These are phyloP conservation scores for Gymnopithys bicolor DNA, from an alignment of 2,797 vertebrate genomes.

Conservation along the genomic window DNA sequence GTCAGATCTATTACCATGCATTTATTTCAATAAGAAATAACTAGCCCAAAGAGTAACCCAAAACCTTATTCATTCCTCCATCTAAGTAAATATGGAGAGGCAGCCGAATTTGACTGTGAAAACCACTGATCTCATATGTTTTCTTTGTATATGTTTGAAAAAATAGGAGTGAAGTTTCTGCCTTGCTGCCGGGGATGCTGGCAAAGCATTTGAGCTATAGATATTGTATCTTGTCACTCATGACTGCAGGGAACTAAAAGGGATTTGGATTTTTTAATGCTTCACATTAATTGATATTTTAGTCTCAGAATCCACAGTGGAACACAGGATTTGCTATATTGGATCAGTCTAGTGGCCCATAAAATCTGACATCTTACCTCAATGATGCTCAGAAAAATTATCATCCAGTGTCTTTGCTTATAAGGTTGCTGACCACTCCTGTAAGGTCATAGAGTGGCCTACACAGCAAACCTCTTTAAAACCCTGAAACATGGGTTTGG, in stretches of 20 bases:
- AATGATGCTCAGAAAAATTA: slow-evolving; percentile 41
- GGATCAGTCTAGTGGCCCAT: slow-evolving; percentile 59
- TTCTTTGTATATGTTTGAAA: slow-evolving; percentile 23
- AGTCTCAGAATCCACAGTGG: slow-evolving; percentile 51
- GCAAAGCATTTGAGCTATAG: slow-evolving; percentile 49
- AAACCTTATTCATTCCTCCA: slow-evolving; percentile 60
- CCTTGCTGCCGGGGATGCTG: slow-evolving; percentile 47
- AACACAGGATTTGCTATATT: slow-evolving; percentile 61
- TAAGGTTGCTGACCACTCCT: not conserved
- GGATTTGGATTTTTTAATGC: slow-evolving; percentile 64
- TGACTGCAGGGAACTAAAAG: slow-evolving; percentile 62
- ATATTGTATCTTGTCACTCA: slow-evolving; percentile 61
- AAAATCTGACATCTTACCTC: slow-evolving; percentile 54
- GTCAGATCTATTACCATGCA: slow-evolving; percentile 48
- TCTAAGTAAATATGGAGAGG: slow-evolving; percentile 64
- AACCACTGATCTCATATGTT: slow-evolving; percentile 60
- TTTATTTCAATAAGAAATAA: slow-evolving; percentile 67
- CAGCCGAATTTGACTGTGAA: slow-evolving; percentile 33
- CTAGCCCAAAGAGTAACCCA: slow-evolving; percentile 54
- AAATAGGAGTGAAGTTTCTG: slow-evolving; percentile 22
- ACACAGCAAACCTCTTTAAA: not conserved
- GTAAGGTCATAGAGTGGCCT: not conserved
- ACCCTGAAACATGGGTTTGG: not conserved
- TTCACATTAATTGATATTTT: slow-evolving; percentile 70
- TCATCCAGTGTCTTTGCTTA: not conserved